Percentiles rank a stretch among this genome's conserved stretches.
Evolutionary conservation across 2,797 vertebrate genomes (phyloP).

Genomic region (Cynodonichthys magdalenae): DNA sequence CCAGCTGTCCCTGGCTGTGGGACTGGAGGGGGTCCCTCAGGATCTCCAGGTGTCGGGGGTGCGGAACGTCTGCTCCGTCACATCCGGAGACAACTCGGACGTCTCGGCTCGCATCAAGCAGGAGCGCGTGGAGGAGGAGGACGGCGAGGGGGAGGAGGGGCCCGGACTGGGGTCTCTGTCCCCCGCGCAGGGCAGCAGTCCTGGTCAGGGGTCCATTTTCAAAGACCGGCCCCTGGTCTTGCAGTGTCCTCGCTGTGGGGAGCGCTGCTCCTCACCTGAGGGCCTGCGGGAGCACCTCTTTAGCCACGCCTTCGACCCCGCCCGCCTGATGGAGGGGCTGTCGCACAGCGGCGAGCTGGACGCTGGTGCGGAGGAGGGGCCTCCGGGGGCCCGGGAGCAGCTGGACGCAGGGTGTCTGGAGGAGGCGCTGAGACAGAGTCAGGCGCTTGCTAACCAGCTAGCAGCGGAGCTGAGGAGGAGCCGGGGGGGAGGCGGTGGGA

Average conservation of each 20-base stretch:
- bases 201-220: conserved; percentile 67
- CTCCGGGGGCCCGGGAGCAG: conserved; percentile 67
- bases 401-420: conserved; percentile 77
- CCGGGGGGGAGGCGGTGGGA: conserved; percentile 32
- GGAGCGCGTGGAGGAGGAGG: conserved; percentile 86
- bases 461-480: conserved; percentile 74
- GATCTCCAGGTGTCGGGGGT: conserved; percentile 78
- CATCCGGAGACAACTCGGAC: conserved; percentile 81
- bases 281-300: conserved; percentile 90
- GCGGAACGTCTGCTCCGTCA: conserved; percentile 71
- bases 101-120: conserved; percentile 86
- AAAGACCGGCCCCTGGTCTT: conserved; percentile 81
- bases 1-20: conserved; percentile 86
- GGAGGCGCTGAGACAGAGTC: conserved; percentile 88
- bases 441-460: conserved; percentile 83
- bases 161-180: conserved; percentile 70
- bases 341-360: conserved; percentile 71
- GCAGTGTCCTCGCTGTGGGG: conserved; percentile 92
- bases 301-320: conserved; percentile 88
- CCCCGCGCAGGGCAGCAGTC: conserved; percentile 71
- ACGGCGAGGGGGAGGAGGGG: conserved; percentile 75
- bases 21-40: conserved; percentile 82
- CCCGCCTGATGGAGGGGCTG: conserved; percentile 84
- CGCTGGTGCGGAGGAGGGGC: conserved; percentile 76
- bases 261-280: conserved; percentile 87